These are phyloP conservation scores for Siniperca chuatsi DNA, from an alignment of 2,113 vertebrate genomes.

Conservation along the genomic window DNA sequence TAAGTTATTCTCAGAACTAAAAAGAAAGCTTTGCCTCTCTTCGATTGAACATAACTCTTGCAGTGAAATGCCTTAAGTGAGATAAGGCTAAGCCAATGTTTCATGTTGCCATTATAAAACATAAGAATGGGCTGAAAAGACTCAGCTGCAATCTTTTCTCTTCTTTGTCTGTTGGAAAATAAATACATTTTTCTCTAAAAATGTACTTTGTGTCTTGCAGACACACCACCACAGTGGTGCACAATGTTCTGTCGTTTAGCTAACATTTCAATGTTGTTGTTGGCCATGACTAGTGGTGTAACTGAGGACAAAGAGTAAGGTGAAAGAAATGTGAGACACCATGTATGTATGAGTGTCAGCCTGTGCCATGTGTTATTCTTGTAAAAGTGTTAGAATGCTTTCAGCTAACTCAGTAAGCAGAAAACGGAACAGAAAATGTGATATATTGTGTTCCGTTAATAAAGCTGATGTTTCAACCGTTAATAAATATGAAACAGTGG, in stretches of 20 bases:
- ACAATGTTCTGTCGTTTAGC: slow-evolving; percentile 23
- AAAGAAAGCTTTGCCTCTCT: slow-evolving; percentile 38
- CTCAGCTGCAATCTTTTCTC: slow-evolving; percentile 6
- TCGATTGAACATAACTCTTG: slow-evolving; percentile 46
- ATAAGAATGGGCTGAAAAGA: slow-evolving; percentile 41
- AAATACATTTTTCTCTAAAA: slow-evolving; percentile 17
- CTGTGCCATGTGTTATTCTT: slow-evolving; percentile 9
- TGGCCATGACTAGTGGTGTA: slow-evolving; percentile 5
- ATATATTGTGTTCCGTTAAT: background rate
- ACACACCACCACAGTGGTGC: background rate
- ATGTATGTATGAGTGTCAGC: slow-evolving; percentile 10
- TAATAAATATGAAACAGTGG: background rate
- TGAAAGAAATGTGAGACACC: slow-evolving; percentile 13
- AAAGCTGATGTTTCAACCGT: slow-evolving; percentile 5
- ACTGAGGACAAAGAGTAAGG: slow-evolving; percentile 33
- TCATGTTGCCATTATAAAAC: slow-evolving; percentile 48
- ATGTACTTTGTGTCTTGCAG: background rate
- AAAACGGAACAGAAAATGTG: background rate
- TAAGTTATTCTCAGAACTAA: slow-evolving; percentile 62
- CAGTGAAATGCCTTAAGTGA: slow-evolving; percentile 52
- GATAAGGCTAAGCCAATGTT: slow-evolving; percentile 54
- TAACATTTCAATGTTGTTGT: slow-evolving; percentile 6
- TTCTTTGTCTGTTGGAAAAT: slow-evolving; percentile 31
- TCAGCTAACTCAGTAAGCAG: background rate
- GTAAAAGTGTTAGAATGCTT: slow-evolving; percentile 19